Evolutionary conservation across 2,797 vertebrate species (phyloP).

Genomic region (Pseudochromis fuscus): DNA sequence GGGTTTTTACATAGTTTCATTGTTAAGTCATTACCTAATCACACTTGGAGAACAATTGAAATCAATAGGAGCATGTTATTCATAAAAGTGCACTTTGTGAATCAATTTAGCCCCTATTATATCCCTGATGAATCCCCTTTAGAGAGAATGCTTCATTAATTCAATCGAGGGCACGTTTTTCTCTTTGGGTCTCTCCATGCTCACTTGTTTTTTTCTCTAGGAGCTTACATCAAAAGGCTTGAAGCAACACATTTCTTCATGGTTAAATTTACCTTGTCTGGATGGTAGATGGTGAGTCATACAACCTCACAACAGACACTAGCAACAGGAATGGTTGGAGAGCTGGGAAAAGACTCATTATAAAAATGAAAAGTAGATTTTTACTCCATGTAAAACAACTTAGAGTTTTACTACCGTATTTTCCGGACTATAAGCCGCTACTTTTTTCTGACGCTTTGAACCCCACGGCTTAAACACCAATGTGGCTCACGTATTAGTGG

Average conservation of each 20-base stretch:
- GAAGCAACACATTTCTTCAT: conserved; percentile 24
- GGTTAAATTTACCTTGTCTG: conserved; percentile 27
- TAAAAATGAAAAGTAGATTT: conserved; percentile 24
- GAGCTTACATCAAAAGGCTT: conserved; percentile 38
- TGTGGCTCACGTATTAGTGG: too few relatives aligned
- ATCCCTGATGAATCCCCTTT: conserved; percentile 76
- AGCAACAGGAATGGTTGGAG: conserved; percentile 18
- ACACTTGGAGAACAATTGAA: conserved; percentile 65
- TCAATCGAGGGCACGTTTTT: conserved; percentile 49
- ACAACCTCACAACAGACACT: conserved; percentile 8
- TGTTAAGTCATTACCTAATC: conserved; percentile 70
- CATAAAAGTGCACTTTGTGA: conserved; percentile 78
- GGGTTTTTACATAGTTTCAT: conserved; percentile 31
- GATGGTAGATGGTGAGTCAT: conserved; percentile 1
- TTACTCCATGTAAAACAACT: background rate
- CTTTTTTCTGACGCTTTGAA: too few relatives aligned
- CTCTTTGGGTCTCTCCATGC: conserved; percentile 17
- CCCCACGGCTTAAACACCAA: too few relatives aligned
- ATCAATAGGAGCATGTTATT: conserved; percentile 75
- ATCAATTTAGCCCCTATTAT: conserved; percentile 80
- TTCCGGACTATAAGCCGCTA: too few relatives aligned
- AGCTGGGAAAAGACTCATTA: background rate
- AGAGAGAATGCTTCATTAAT: conserved; percentile 77
- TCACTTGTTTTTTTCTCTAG: conserved; percentile 14
- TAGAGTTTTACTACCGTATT: too few relatives aligned